A percentile compares a stretch with the other conserved stretches of the same genome.
phyloP scores from a whole-genome alignment of 2,888 invertebrate species.

The Coenonympha glycerion region DNA sequence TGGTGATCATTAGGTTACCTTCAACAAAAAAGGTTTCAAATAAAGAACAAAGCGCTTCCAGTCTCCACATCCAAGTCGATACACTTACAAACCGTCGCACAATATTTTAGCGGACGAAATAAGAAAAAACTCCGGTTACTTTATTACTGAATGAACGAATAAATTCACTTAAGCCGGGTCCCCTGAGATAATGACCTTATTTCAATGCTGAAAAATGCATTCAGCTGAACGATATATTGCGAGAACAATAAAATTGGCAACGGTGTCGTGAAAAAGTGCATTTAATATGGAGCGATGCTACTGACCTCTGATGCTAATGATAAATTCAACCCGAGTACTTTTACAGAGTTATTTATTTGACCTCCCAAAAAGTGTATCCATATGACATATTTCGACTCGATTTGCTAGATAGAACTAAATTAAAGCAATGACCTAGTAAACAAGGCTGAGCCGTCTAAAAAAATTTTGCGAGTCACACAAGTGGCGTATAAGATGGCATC shows the following conservation, averaged over 20 bases:
- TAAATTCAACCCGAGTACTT: conserved; percentile 18
- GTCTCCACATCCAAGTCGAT: conserved; percentile 37
- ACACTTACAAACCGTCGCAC: conserved; percentile 53
- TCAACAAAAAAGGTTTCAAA: too few relatives aligned
- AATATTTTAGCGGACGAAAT: conserved; percentile 47
- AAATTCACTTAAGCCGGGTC: conserved; percentile 57
- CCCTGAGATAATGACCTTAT: conserved; percentile 55
- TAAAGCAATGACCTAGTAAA: too few relatives aligned
- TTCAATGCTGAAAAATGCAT: conserved; percentile 46
- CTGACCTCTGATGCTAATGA: conserved; percentile 47
- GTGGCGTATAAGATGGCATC: too few relatives aligned
- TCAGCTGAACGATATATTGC: conserved; percentile 40
- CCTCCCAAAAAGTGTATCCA: too few relatives aligned
- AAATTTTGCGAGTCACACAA: too few relatives aligned
- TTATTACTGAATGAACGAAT: conserved; percentile 63
- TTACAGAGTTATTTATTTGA: too few relatives aligned
- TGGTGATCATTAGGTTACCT: too few relatives aligned
- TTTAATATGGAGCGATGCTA: conserved; percentile 31
- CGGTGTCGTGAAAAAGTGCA: conserved; percentile 29
- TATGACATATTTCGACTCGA: too few relatives aligned
- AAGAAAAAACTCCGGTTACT: conserved; percentile 42
- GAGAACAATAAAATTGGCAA: conserved; percentile 43
- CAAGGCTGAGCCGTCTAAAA: too few relatives aligned
- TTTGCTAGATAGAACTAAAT: too few relatives aligned
- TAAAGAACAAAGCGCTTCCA: conserved; percentile 22